Evolutionary conservation across 2,888 invertebrate species (phyloP).

Genomic region (Tanytarsus gracilentus): DNA sequence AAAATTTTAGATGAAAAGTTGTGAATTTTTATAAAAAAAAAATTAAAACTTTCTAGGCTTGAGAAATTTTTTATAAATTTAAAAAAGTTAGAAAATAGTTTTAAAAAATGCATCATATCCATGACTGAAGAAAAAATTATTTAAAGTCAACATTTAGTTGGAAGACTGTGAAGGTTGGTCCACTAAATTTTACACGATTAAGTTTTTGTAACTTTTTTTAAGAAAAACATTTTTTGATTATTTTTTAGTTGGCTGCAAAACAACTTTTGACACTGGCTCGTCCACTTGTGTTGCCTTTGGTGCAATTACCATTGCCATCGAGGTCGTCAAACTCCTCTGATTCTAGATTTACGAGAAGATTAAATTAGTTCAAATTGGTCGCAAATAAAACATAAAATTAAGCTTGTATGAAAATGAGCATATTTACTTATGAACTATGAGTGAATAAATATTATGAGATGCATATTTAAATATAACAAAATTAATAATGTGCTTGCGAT

Average conservation of each 20-base stretch:
- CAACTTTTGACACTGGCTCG: constrained; percentile 10
- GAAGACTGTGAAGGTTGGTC: not conserved
- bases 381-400: not conserved
- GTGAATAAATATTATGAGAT: not conserved
- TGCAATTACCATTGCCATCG: constrained; percentile 14
- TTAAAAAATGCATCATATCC: no score
- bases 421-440: constrained; percentile 16
- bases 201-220: no score
- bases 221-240: not conserved
- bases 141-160: not conserved
- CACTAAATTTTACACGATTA: not conserved
- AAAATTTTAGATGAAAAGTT: no score
- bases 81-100: no score
- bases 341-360: no score
- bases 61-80: no score
- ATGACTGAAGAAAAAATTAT: not conserved
- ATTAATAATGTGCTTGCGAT: not conserved
- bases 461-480: not conserved
- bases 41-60: no score
- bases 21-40: no score
- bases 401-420: not conserved
- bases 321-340: constrained; percentile 10
- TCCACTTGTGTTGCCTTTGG: not conserved
- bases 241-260: constrained; percentile 12
- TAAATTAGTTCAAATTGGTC: not conserved